Base-by-base conservation (phyloP, 2,888 invertebrate genomes). In the Lasiommata megera region DNA sequence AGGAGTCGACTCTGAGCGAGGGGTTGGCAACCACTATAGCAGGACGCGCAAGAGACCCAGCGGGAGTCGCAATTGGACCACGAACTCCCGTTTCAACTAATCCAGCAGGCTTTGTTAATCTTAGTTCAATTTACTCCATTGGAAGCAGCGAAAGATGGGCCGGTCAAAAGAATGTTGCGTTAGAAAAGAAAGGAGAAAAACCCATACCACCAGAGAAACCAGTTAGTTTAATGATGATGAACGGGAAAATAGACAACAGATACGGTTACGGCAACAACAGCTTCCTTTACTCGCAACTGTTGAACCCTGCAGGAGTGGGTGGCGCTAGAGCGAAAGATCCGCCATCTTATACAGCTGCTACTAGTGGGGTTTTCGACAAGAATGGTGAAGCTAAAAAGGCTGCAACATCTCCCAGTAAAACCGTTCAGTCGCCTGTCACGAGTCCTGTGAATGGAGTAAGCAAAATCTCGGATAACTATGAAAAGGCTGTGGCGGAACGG, bases 401-500 rank as follows among this genome's bases (percentile, higher is more conserved):
- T 5, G 74, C 70, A 2, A 75, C 77, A n/a, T 85, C 86, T 1
- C 85, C 86, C 0, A 67, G 61, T 29, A 80, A 79, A 66, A 62
- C 73, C 11, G 56, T 52, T 11, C 80, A 76, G 51, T 84, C 86
- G 0, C 83, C 84, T 0, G 70, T 76, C 11, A 80, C 83, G 8
- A 87, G 85, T 60, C 87, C 88, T 3, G 79, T 86, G 12, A 88
- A 88, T 64, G 88, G 88, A 0, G 77, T 87, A 3, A 88, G 90
- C 60, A 91, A 90, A 62, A 91, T 91, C 60, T 90, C 91, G 0
- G 91, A 91, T 59, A 91, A 90, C 66, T 91, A 91, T 66, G 90
- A 91, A 66, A 76, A 81, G 54, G 90, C 91, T 11, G 79, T 90
- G 44, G 88, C 90, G 1, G 88, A 88, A 61, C 74, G 89, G 29